Conservation (phyloP, 1,140 invertebrate species). For the Aphis gossypii region DNA sequence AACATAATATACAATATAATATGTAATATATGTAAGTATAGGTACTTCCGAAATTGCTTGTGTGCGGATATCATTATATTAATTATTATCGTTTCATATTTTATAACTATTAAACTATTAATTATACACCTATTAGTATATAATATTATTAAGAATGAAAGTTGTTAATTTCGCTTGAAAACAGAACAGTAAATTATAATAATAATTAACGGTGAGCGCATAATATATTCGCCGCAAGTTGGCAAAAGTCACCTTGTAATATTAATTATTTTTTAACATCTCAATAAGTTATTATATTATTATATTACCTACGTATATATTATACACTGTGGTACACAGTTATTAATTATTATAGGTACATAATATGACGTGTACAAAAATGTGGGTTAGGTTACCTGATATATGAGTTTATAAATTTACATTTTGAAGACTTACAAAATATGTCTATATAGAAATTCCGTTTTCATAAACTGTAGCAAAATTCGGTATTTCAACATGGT, state of each 20-base stretch:
- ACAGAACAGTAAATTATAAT: background rate
- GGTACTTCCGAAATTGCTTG: background rate
- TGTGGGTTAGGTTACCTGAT: background rate
- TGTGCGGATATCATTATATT: background rate
- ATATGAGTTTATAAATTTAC: background rate
- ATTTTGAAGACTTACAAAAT: background rate
- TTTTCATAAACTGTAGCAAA: background rate
- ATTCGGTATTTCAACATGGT: background rate
- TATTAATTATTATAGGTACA: background rate
- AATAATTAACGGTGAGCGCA: background rate
- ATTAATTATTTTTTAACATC: conserved; percentile 8
- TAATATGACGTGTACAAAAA: background rate
- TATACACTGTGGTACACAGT: background rate
- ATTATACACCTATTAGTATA: background rate
- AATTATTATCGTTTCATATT: background rate
- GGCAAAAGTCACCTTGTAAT: background rate
- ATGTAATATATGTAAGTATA: too few relatives aligned
- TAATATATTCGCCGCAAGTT: background rate
- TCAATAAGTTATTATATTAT: background rate
- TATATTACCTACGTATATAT: background rate
- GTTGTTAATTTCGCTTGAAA: background rate
- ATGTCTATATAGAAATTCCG: background rate
- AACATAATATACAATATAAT: background rate
- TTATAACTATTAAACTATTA: conserved; percentile 13
- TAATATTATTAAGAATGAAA: background rate